These are phyloP conservation scores for Trematocara variabile DNA, from an alignment of 2,113 vertebrate genomes.

Conservation along the genomic window DNA sequence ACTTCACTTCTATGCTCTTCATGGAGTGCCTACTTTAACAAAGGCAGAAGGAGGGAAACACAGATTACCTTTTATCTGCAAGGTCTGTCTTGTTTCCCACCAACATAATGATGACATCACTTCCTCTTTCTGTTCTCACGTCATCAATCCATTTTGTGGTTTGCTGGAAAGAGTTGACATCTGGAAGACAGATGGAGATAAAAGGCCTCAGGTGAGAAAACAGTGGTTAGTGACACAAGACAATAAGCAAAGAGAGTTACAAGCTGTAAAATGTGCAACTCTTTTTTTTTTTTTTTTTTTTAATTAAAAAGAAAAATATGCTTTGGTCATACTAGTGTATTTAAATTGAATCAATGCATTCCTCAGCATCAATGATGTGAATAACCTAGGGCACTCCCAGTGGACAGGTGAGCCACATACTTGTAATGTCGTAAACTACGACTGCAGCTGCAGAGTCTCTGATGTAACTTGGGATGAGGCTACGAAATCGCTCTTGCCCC, in stretches of 20 bases:
- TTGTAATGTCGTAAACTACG: constrained; percentile 99
- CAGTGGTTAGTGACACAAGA: not conserved
- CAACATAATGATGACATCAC: constrained; percentile 98
- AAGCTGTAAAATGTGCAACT: not conserved
- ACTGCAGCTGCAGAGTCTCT: constrained; percentile 96
- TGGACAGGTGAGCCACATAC: constrained; percentile 81
- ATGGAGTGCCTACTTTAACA: not conserved
- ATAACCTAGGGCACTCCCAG: not conserved
- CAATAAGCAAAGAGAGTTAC: not conserved
- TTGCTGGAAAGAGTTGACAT: constrained; percentile 99
- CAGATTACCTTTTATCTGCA: constrained; percentile 92
- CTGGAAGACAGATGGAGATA: constrained; percentile 55
- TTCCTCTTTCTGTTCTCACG: constrained; percentile 95
- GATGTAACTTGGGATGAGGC: constrained; percentile 99
- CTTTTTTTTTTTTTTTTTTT: not conserved
- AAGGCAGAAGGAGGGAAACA: not conserved
- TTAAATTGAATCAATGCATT: not conserved
- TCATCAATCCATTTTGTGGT: constrained; percentile 99
- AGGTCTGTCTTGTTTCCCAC: constrained; percentile 99
- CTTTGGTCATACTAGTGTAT: not conserved
- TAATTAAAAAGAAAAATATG: not conserved
- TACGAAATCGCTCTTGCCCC: constrained; percentile 97
- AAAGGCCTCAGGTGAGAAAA: not conserved
- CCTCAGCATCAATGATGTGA: not conserved
- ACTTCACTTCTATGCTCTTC: constrained; percentile 22